Percentiles rank a stretch among this genome's conserved stretches.
Evolutionary conservation across 1,140 invertebrate species (phyloP).

Genomic region (Venturia canescens): DNA sequence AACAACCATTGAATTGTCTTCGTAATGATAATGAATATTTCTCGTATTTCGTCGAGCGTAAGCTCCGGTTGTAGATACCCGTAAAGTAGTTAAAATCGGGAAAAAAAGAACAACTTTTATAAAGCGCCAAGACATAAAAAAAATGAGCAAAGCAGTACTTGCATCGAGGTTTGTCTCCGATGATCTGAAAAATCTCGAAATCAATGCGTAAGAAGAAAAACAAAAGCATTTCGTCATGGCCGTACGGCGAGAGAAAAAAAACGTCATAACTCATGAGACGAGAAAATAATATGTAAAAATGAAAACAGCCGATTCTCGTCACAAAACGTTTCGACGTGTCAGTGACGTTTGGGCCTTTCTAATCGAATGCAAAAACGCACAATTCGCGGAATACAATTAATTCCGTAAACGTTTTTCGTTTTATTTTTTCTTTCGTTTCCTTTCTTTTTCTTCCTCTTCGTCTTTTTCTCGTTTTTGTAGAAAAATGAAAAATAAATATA

Average conservation of each 20-base stretch:
- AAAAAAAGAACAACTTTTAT: no score
- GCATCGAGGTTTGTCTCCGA: no score
- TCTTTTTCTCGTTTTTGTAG: slow-evolving; percentile 31
- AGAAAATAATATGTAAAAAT: slow-evolving; percentile 10
- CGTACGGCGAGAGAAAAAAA: neutral
- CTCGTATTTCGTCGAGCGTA: no score
- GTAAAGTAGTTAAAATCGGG: no score
- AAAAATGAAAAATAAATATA: slow-evolving; percentile 69
- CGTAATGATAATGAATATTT: no score
- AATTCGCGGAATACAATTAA: neutral
- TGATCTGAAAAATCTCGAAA: no score
- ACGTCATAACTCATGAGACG: neutral
- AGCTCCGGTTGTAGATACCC: no score
- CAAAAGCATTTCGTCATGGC: neutral
- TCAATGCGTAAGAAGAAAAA: neutral
- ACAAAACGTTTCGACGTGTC: neutral
- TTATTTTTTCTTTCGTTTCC: slow-evolving; percentile 15
- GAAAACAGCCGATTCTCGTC: slow-evolving; percentile 14
- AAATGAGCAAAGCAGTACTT: no score
- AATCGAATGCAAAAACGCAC: neutral
- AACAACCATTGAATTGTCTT: no score
- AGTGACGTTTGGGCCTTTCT: neutral
- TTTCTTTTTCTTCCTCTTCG: slow-evolving; percentile 8
- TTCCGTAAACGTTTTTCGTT: neutral
- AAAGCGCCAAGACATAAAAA: no score